Evolutionary conservation across 2,113 vertebrate genomes (phyloP).

Genomic region (Muntiacus reevesi): DNA sequence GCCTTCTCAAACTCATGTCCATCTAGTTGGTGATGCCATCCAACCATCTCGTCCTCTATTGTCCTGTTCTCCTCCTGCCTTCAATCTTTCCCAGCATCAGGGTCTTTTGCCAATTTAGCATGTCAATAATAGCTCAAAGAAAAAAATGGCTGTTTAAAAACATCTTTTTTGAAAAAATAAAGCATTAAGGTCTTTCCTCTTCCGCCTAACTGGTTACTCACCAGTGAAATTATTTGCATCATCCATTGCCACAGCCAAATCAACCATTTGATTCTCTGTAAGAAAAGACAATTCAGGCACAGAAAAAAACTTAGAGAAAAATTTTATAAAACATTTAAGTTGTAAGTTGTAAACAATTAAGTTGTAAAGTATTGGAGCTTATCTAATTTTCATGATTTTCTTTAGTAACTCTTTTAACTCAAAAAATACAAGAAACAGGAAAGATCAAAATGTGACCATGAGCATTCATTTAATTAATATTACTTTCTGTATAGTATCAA

Average conservation of each 20-base stretch:
- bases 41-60: neutral
- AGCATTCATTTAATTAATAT: neutral
- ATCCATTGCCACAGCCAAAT: neutral
- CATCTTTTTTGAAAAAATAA: neutral
- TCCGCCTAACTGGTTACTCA: neutral
- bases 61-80: neutral
- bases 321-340: neutral
- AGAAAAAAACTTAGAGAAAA: neutral
- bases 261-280: slow-evolving; percentile 35
- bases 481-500: neutral
- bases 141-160: slow-evolving; percentile 21
- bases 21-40: neutral
- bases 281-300: neutral
- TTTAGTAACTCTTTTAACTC: slow-evolving; percentile 6
- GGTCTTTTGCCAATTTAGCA: neutral
- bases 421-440: neutral
- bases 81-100: neutral
- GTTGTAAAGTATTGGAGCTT: neutral
- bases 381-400: neutral
- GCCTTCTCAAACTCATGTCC: neutral
- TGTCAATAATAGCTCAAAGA: neutral
- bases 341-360: neutral
- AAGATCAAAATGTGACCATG: neutral
- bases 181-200: neutral
- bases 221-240: slow-evolving; percentile 30